A percentile compares a stretch with the other conserved stretches of the same genome.
phyloP scores from a whole-genome alignment of 2,113 vertebrate species.

The Ciconia maguari region DNA sequence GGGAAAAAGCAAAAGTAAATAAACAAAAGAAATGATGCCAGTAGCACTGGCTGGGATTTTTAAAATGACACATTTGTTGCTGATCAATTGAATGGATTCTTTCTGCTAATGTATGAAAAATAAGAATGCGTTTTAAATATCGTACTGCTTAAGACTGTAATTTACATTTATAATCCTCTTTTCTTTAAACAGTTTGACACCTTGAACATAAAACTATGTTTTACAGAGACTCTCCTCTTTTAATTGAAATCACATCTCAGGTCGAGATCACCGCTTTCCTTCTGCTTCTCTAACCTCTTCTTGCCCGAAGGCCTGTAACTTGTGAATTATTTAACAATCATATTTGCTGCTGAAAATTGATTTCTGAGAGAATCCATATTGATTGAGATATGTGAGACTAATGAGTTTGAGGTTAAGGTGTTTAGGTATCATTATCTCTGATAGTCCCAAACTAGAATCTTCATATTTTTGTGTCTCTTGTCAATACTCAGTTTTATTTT shows the following conservation, averaged over 20 bases:
- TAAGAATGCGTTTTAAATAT: slow-evolving; percentile 29
- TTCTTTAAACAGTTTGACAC: slow-evolving; percentile 40
- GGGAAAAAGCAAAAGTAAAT: background rate
- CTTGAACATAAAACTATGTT: slow-evolving; percentile 37
- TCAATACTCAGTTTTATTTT: slow-evolving; percentile 42
- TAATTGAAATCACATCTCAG: slow-evolving; percentile 75
- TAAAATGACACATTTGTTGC: background rate
- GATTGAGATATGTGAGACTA: slow-evolving; percentile 80
- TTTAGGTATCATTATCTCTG: slow-evolving; percentile 69
- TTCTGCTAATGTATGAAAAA: background rate
- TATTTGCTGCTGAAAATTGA: slow-evolving; percentile 83
- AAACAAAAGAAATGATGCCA: background rate
- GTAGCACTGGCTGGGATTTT: background rate
- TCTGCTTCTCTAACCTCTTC: slow-evolving; percentile 71
- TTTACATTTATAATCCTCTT: slow-evolving; percentile 47
- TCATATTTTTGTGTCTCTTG: slow-evolving; percentile 39
- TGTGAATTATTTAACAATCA: slow-evolving; percentile 85
- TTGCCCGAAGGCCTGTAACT: slow-evolving; percentile 74
- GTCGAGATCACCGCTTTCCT: slow-evolving; percentile 66
- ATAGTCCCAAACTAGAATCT: slow-evolving; percentile 54
- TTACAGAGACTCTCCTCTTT: slow-evolving; percentile 45
- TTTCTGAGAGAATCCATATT: slow-evolving; percentile 82
- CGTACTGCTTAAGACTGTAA: background rate
- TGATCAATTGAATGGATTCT: background rate
- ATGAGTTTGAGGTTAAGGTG: slow-evolving; percentile 79